A percentile compares a stretch with the other conserved stretches of the same genome.
Conservation (phyloP, 1,140 invertebrate genomes). For the Papilio glaucus region DNA sequence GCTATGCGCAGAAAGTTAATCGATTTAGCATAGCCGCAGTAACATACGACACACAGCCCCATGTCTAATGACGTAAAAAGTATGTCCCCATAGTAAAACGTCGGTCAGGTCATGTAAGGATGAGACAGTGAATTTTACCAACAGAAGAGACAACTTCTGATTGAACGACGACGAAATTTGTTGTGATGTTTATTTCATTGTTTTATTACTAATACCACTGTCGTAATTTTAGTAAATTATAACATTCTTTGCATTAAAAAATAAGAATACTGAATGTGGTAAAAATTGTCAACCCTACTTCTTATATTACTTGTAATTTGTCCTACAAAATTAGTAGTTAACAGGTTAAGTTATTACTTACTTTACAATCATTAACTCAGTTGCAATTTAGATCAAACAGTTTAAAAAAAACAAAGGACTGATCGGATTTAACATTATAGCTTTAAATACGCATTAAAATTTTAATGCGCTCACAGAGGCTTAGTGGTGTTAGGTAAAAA, state of each 20-base stretch:
- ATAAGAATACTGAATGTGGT: no score
- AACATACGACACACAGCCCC: conserved; percentile 65
- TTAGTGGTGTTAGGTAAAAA: background rate
- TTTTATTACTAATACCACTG: background rate
- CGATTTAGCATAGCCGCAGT: conserved; percentile 64
- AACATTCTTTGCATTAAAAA: no score
- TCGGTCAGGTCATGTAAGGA: conserved; percentile 58
- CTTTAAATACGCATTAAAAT: no score
- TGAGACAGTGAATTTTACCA: conserved; percentile 40
- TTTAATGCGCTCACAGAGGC: background rate
- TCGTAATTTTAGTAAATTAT: no score
- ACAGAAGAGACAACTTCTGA: conserved; percentile 29
- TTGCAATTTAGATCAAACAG: no score
- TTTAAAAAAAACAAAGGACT: no score
- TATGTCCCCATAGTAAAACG: conserved; percentile 73
- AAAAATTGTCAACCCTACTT: no score
- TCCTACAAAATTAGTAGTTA: no score
- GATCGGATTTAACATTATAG: no score
- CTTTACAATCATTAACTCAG: no score
- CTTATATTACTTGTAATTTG: no score
- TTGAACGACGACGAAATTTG: background rate
- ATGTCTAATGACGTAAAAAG: conserved; percentile 81
- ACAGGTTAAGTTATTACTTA: no score
- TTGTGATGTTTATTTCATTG: background rate
- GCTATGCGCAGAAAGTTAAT: conserved; percentile 52